Evolutionary conservation across 92 coral and sea anemone genomes (phyloP), one percentile per base, ranked within the genome.

Genomic region (Pocillopora meandrina): DNA sequence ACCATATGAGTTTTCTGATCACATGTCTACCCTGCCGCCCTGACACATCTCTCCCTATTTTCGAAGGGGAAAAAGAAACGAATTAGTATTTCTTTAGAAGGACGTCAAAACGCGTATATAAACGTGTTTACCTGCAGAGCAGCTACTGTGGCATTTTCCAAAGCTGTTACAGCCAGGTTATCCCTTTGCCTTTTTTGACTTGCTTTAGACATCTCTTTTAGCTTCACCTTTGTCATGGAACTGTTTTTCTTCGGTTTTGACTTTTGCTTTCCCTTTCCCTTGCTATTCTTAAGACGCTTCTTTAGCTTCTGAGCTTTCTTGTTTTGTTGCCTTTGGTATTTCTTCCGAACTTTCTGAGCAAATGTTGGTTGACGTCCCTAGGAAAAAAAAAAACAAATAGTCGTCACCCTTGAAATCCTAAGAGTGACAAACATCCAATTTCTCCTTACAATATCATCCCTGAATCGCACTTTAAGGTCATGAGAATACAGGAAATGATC

Each of bases 61-160:
- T 42, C 52, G 8, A 42, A 3, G 52, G 52, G 31, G 31, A 26
- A 2, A 42, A 42, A 42, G 8, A 42, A 42, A 59, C 10, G 62
- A 16, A 59, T 19, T 10, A 59, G 62, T 16, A 59, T 59, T 16
- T 12, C 62, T 59, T 59, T 12, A 42, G 52, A 42, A 34, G 8
- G 10, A 67, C 16, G 2, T 73, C 15, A 21, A 7, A 2, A 76
- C 9, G 1, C 3, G 16, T 3, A 75, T 52, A 59, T 7, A 42
- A 7, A 42, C 21, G 65, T 23, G 20, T 68, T 14, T 49, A 94
- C 98, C 93, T 94, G 93, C 16, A 96, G 80, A 4, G 99, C 99
- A 15, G 90, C 90, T 78, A 89, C 91, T 1, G 99, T 96, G 11
- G 99, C 99, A 73, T 91, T 87, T 23, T 96, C 98, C 81, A 96